phyloP scores from a whole-genome alignment of 2,113 vertebrate species.

The Chroicocephalus ridibundus region DNA sequence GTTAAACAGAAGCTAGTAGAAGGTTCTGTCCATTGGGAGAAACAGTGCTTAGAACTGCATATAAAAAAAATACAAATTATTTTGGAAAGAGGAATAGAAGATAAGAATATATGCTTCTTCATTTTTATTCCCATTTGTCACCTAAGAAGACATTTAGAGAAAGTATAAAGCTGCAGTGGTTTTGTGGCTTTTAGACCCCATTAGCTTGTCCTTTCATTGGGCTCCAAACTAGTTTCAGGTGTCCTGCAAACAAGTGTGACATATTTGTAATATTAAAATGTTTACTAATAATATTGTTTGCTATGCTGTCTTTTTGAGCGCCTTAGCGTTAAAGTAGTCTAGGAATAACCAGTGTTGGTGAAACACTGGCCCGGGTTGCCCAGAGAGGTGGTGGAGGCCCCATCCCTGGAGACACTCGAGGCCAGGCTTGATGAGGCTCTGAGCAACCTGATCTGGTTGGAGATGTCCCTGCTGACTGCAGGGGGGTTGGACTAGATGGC shows the following conservation, averaged over 20 bases:
- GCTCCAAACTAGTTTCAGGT: background rate
- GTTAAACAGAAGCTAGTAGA: background rate
- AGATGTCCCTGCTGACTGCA: too few species aligned
- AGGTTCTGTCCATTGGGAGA: background rate
- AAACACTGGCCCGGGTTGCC: too few species aligned
- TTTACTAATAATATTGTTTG: background rate
- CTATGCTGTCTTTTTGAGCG: background rate
- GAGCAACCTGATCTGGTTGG: too few species aligned
- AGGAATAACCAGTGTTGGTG: background rate
- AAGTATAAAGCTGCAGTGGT: background rate
- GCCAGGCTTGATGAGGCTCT: too few species aligned
- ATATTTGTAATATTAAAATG: background rate
- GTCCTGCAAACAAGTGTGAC: background rate
- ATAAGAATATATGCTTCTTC: background rate
- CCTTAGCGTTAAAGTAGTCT: background rate
- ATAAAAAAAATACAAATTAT: background rate
- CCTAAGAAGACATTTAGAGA: background rate
- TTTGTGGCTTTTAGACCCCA: background rate
- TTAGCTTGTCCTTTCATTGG: background rate
- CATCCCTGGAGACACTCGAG: too few species aligned
- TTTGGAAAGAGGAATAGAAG: background rate
- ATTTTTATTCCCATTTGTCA: background rate
- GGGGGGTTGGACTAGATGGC: too few species aligned
- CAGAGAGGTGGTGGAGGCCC: too few species aligned
- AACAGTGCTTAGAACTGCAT: background rate